Base-by-base conservation (phyloP, 2,888 invertebrate genomes). In the Ferdinandea cuprea region DNA sequence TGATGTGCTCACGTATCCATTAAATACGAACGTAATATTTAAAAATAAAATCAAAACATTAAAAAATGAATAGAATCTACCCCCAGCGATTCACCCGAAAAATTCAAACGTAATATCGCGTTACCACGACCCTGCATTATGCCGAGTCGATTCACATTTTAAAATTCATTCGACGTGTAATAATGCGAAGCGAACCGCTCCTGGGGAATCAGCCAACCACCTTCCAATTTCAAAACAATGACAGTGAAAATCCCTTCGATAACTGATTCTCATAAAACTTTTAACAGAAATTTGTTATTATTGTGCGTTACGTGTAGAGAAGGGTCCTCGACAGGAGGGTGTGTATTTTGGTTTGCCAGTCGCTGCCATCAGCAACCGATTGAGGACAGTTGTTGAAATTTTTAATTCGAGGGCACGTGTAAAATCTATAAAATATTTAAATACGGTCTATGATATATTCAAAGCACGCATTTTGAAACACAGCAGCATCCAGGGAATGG, bases 261-360 rank as follows among this genome's bases (percentile, higher is more conserved):
- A 63, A 73, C 46, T 54, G 46, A 63, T 63, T 73, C 30, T 54
- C 73, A 54, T 63, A 65, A 63, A 73, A 65, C 54, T 35, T 63
- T 59, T 19, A 63, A 54, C 44, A 21, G 19, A 69, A 61, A 71
- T 61, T 50, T 59, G 71, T 52, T 61, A 42, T 52, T 52, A 59
- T 52, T 52, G 52, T 30, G 15, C 25, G 58, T 17, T 58, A 17
- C 28, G 50, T 42, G 28, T 71, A n/a, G n/a, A n/a, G n/a, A n/a
- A n/a, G n/a, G n/a, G n/a, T n/a, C n/a, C n/a, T n/a, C n/a, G n/a
- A n/a, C n/a, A n/a, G n/a, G n/a, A n/a, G n/a, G n/a, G n/a, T n/a
- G n/a, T n/a, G n/a, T n/a, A n/a, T n/a, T n/a, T 21, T 19, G 48
- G 25, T 25, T n/a, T 25, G 50, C 7, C 11, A 50, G 5, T 35